Conservation (phyloP, 2,113 vertebrate species). For the Calidris pugnax region DNA sequence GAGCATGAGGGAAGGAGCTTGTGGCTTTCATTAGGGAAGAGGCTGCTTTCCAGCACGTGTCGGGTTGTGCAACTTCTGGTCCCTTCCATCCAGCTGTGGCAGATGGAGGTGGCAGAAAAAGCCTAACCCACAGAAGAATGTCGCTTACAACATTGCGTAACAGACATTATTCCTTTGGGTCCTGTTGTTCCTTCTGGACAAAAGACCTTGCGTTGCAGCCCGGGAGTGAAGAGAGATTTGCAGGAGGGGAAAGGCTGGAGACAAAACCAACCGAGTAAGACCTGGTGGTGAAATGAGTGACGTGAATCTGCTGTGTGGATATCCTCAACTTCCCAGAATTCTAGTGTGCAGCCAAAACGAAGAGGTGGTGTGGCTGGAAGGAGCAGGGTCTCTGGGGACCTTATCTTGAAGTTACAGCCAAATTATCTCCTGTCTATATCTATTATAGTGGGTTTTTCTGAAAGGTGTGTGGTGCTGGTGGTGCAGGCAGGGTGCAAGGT, state of each 20-base stretch:
- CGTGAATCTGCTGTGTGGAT: background rate
- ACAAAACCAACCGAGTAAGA: background rate
- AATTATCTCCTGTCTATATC: background rate
- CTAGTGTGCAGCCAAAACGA: background rate
- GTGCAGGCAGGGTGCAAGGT: background rate
- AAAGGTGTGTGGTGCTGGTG: background rate
- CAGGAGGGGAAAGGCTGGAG: background rate
- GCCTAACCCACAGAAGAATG: background rate
- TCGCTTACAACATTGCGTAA: background rate
- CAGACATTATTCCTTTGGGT: background rate
- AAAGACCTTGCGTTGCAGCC: background rate
- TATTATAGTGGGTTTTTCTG: background rate
- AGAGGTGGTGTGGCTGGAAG: background rate
- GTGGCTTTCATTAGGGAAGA: background rate
- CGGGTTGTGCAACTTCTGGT: background rate
- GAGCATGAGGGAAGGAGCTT: background rate
- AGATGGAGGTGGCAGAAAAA: background rate
- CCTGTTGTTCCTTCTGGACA: background rate
- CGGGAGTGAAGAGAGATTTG: background rate
- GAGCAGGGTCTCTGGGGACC: background rate
- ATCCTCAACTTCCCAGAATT: background rate
- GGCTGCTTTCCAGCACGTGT: background rate
- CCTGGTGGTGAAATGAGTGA: background rate
- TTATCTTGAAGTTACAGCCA: background rate
- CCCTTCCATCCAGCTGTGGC: accelerated